Percentiles rank a stretch among this genome's conserved stretches.
Evolutionary conservation across 2,888 invertebrate genomes (phyloP).

Genomic region (Ectropis crepuscularia): DNA sequence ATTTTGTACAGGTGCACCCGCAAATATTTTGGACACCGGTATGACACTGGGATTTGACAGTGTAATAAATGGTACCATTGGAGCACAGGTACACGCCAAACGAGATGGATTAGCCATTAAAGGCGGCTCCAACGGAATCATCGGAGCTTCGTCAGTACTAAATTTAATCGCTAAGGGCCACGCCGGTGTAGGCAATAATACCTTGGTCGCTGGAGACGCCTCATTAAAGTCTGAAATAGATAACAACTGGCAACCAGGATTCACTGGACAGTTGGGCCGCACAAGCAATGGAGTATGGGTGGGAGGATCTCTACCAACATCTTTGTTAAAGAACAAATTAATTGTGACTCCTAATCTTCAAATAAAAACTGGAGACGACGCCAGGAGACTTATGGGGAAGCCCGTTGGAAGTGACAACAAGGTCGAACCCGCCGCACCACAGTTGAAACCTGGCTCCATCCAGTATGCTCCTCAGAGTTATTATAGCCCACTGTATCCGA

Average conservation of each 20-base stretch:
- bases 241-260: constrained; percentile 3
- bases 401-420: too few relatives aligned
- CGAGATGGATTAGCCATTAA: constrained; percentile 2
- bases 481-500: too few relatives aligned
- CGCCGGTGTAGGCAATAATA: background rate
- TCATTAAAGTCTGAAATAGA: constrained; percentile 1
- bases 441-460: too few relatives aligned
- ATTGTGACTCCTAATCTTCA: background rate
- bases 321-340: background rate
- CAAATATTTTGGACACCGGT: background rate
- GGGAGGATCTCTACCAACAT: background rate
- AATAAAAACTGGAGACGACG: constrained; percentile 5
- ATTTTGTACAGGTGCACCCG: background rate
- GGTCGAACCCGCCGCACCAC: too few relatives aligned
- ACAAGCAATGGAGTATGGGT: background rate
- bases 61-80: background rate
- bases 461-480: too few relatives aligned
- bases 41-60: constrained; percentile 1
- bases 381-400: background rate
- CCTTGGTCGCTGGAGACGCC: constrained; percentile 1
- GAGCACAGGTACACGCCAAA: background rate
- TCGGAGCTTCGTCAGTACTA: constrained; percentile 2
- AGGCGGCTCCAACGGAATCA: background rate
- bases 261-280: background rate
- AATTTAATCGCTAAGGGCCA: background rate